Percentiles rank a stretch among this genome's conserved stretches.
Evolutionary conservation across 2,888 invertebrate genomes (phyloP).

Genomic region (Plebejus anna): DNA sequence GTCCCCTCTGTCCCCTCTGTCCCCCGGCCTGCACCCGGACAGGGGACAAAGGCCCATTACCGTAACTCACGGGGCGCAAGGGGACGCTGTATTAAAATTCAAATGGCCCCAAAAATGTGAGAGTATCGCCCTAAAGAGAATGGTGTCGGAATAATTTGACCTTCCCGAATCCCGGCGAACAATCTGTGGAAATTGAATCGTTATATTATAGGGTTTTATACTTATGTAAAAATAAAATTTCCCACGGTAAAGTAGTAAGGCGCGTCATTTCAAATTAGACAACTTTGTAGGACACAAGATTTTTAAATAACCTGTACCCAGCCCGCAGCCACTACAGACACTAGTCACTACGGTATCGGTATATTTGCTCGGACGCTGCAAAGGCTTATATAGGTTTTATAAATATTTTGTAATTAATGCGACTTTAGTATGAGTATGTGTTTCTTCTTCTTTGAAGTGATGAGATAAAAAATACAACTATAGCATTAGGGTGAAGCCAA

Average conservation of each 20-base stretch:
- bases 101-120: slow-evolving; percentile 24
- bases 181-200: background rate
- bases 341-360: no score
- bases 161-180: background rate
- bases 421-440: no score
- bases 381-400: no score
- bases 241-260: no score
- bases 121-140: background rate
- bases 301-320: no score
- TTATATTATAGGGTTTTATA: background rate
- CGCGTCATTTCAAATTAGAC: no score
- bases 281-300: no score
- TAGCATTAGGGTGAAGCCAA: no score
- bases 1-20: background rate
- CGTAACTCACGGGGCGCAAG: slow-evolving; percentile 2
- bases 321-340: no score
- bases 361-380: no score
- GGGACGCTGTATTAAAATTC: slow-evolving; percentile 25
- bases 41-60: slow-evolving; percentile 18
- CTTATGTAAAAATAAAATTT: background rate
- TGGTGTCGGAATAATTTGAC: background rate
- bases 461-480: background rate
- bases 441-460: no score
- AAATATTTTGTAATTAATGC: no score
- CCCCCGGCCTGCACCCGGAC: background rate